Conservation (phyloP, 2,888 invertebrate genomes). For the Macroteleia sp. region DNA sequence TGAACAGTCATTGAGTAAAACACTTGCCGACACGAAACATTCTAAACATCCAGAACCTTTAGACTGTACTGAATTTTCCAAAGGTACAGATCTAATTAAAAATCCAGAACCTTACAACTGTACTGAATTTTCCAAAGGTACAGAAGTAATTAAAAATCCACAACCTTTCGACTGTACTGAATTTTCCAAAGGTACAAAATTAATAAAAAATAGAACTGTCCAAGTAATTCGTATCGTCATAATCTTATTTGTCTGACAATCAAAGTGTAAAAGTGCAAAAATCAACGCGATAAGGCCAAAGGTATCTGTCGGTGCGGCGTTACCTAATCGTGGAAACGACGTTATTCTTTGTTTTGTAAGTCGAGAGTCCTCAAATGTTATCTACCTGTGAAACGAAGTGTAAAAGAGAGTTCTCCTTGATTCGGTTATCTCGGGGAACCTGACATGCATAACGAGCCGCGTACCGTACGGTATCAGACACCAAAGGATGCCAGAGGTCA, state of each 20-base stretch:
- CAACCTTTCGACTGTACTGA: too few species aligned
- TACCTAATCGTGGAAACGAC: conserved; percentile 46
- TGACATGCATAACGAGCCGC: conserved; percentile 57
- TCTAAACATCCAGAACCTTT: too few species aligned
- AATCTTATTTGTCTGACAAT: conserved; percentile 48
- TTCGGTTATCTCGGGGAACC: conserved; percentile 62
- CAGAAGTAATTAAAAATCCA: too few species aligned
- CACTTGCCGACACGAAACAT: too few species aligned
- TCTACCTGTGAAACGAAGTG: conserved; percentile 59
- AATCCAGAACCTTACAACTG: too few species aligned
- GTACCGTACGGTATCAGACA: conserved; percentile 67
- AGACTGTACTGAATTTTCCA: too few species aligned
- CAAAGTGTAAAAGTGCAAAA: conserved; percentile 50
- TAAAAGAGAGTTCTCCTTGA: conserved; percentile 62
- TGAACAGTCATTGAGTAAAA: too few species aligned
- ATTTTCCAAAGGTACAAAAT: too few species aligned
- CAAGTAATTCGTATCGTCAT: background rate
- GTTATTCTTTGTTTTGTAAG: conserved; percentile 42
- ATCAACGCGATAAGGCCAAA: conserved; percentile 51
- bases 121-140: too few species aligned
- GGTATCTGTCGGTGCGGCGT: conserved; percentile 26
- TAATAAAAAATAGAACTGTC: too few species aligned
- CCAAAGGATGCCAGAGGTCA: conserved; percentile 80
- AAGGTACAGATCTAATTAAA: too few species aligned
- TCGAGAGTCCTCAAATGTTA: conserved; percentile 53